These are phyloP conservation scores for Lasioglossum calceatum DNA, from an alignment of 2,888 invertebrate genomes.

Conservation along the genomic window DNA sequence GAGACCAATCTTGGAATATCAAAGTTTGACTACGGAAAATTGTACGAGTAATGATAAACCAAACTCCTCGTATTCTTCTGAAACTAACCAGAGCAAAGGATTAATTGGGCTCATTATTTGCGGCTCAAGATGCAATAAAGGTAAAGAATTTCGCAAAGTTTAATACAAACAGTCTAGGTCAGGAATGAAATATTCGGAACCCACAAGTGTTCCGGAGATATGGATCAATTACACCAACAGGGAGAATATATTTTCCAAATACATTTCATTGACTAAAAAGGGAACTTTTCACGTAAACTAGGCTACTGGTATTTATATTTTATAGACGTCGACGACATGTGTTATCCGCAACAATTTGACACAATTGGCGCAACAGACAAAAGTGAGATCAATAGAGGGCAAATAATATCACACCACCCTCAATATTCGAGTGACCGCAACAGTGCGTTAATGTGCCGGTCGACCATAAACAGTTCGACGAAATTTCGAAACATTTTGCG, in stretches of 20 bases:
- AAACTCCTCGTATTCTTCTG: neutral
- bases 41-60: constrained; percentile 21
- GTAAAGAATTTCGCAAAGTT: neutral
- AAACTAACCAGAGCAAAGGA: neutral
- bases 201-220: neutral
- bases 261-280: neutral
- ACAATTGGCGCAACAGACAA: neutral
- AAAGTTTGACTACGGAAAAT: constrained; percentile 11
- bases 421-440: neutral
- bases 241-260: neutral
- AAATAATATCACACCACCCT: neutral
- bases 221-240: neutral
- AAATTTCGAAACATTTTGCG: neutral
- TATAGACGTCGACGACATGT: neutral
- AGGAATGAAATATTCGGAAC: neutral
- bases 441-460: neutral
- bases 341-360: neutral
- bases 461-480: neutral
- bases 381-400: neutral
- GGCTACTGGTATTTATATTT: neutral
- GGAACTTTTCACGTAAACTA: neutral
- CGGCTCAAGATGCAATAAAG: neutral
- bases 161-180: neutral
- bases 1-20: constrained; percentile 24
- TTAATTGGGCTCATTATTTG: neutral